Percentiles rank a stretch among this genome's conserved stretches.
phyloP scores from a whole-genome alignment of 2,113 vertebrate genomes.

The Xenopus laevis region DNA sequence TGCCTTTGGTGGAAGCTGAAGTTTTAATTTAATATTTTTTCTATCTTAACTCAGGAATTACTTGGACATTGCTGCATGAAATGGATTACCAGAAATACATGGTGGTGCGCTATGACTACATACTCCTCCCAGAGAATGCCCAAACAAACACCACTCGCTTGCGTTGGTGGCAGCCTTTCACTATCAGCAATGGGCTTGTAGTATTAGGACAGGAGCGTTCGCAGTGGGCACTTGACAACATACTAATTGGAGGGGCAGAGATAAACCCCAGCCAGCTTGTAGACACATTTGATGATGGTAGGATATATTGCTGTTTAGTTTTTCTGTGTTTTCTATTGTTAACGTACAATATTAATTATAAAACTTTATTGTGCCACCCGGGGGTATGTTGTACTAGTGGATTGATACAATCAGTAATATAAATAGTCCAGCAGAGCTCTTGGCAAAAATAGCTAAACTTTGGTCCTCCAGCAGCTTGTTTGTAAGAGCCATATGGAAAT shows the following conservation, averaged over 20 bases:
- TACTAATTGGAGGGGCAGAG: slow-evolving; percentile 92
- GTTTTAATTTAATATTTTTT: too few species aligned
- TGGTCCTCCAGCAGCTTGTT: too few species aligned
- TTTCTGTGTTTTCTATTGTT: too few species aligned
- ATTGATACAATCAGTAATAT: too few species aligned
- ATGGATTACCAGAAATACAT: slow-evolving; percentile 98
- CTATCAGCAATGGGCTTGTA: slow-evolving; percentile 77
- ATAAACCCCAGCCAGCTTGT: slow-evolving; percentile 93
- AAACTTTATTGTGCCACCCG: too few species aligned
- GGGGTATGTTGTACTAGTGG: too few species aligned
- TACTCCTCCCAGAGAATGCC: slow-evolving; percentile 82
- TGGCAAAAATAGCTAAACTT: too few species aligned
- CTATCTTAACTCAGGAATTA: slow-evolving; percentile 72
- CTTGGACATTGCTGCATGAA: slow-evolving; percentile 93
- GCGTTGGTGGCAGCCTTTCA: slow-evolving; percentile 97
- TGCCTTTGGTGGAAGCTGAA: too few species aligned
- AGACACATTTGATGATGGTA: slow-evolving; percentile 93
- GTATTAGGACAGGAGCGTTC: slow-evolving; percentile 82
- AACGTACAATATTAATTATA: too few species aligned
- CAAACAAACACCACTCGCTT: slow-evolving; percentile 89
- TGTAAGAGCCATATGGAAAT: too few species aligned
- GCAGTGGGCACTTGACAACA: slow-evolving; percentile 95
- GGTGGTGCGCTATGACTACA: slow-evolving; percentile 89
- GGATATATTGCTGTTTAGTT: slow-evolving; percentile 34
- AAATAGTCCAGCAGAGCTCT: too few species aligned